Evolutionary conservation across 1,140 invertebrate species (phyloP).

Genomic region (Trinorchestia longiramus): DNA sequence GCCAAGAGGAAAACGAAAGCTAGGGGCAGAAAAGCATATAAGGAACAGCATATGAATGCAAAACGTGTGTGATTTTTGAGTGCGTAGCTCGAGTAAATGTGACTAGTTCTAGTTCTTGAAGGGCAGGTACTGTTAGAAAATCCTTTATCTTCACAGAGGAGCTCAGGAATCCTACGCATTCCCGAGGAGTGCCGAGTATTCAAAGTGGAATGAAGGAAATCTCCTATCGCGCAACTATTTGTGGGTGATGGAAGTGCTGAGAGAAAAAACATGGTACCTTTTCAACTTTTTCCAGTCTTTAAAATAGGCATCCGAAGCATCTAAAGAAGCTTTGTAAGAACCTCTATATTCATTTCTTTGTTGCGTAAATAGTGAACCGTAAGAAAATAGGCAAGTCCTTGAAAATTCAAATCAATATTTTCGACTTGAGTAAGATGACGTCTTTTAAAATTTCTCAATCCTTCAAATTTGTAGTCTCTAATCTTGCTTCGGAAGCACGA

Average conservation of each 20-base stretch:
- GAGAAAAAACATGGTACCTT: not conserved
- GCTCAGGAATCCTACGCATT: not conserved
- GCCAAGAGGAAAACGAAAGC: not conserved
- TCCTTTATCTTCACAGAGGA: not conserved
- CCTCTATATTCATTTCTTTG: no score
- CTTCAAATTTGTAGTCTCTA: not conserved
- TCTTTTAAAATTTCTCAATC: not conserved
- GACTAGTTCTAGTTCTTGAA: not conserved
- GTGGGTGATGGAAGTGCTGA: no score
- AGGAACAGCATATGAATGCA: not conserved
- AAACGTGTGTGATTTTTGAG: not conserved
- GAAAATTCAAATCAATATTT: not conserved
- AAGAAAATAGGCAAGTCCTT: no score
- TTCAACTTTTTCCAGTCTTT: not conserved
- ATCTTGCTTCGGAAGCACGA: not conserved
- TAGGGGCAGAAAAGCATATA: not conserved
- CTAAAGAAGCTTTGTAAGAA: no score
- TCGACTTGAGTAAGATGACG: not conserved
- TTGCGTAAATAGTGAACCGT: no score
- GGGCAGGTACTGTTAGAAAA: not conserved
- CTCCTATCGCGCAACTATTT: not conserved
- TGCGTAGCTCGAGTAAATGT: not conserved
- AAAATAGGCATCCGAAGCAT: not conserved
- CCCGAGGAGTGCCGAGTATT: not conserved
- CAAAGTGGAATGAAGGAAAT: not conserved